These are phyloP conservation scores for Lepidonotus clava DNA, from an alignment of 2,888 invertebrate genomes.

Conservation along the genomic window DNA sequence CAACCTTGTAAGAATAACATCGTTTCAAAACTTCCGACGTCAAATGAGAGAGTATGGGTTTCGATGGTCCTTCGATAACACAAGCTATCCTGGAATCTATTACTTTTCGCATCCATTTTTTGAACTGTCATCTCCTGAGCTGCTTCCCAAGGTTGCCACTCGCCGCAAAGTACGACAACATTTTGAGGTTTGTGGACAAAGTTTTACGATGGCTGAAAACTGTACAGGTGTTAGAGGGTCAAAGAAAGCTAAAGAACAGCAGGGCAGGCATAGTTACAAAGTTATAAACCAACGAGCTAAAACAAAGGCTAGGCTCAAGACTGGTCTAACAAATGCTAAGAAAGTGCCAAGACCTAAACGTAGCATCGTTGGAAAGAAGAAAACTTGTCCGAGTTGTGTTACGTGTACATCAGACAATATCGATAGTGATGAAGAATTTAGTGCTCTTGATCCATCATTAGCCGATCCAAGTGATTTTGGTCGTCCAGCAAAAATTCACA, in stretches of 20 bases:
- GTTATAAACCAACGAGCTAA: neutral
- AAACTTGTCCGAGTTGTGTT: neutral
- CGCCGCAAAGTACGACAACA: neutral
- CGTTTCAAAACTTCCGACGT: neutral
- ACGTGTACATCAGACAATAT: conserved; percentile 15
- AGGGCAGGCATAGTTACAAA: neutral
- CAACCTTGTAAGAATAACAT: neutral
- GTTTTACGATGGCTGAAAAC: neutral
- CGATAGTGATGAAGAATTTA: too few relatives aligned
- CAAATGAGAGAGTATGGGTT: neutral
- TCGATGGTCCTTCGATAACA: neutral
- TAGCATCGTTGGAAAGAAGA: neutral
- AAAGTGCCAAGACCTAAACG: neutral
- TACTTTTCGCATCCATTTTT: neutral
- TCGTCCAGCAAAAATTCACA: neutral
- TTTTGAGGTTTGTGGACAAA: neutral
- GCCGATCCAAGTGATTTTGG: too few relatives aligned
- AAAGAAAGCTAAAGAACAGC: neutral
- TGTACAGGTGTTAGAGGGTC: neutral
- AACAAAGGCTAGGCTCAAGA: neutral
- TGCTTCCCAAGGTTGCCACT: neutral
- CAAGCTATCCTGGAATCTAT: neutral
- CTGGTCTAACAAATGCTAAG: neutral
- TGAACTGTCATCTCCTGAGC: neutral
- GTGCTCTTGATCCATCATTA: too few relatives aligned